These are phyloP conservation scores for Dicrostonyx torquatus DNA, from an alignment of 2,797 vertebrate species.

Conservation along the genomic window DNA sequence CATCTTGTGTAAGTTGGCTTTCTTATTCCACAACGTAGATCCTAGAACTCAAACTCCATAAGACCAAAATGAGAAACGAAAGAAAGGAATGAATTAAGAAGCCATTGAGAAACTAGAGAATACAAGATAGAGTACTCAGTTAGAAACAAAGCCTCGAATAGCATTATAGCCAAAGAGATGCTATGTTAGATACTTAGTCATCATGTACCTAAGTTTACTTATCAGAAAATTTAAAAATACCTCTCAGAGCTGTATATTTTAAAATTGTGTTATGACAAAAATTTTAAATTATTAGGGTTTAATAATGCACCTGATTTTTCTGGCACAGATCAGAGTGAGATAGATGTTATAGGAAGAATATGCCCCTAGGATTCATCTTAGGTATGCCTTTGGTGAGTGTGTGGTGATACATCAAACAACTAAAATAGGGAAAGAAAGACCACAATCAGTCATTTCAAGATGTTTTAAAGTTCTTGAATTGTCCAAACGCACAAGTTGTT, in stretches of 20 bases:
- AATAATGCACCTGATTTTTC: not conserved
- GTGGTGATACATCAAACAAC: not conserved
- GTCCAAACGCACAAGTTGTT: not conserved
- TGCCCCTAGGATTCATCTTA: not conserved
- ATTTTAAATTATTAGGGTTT: not conserved
- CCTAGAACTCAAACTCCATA: not conserved
- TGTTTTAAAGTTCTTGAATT: not conserved
- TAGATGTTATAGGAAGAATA: not conserved
- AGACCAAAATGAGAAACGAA: not conserved
- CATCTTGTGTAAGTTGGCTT: not conserved
- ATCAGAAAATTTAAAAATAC: not conserved
- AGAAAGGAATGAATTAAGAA: not conserved
- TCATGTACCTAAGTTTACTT: constrained; percentile 29
- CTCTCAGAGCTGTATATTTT: not conserved
- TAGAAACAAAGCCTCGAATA: not conserved
- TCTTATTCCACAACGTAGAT: not conserved
- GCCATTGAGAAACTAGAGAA: not conserved
- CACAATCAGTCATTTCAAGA: not conserved
- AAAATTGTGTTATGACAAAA: constrained; percentile 1
- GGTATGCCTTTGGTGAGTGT: not conserved
- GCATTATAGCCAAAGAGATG: not conserved
- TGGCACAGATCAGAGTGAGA: not conserved
- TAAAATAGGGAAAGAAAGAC: not conserved
- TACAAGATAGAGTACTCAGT: not conserved
- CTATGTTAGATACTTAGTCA: not conserved